These are phyloP conservation scores for Limnothrissa miodon DNA, from an alignment of 2,113 vertebrate genomes.

Conservation along the genomic window DNA sequence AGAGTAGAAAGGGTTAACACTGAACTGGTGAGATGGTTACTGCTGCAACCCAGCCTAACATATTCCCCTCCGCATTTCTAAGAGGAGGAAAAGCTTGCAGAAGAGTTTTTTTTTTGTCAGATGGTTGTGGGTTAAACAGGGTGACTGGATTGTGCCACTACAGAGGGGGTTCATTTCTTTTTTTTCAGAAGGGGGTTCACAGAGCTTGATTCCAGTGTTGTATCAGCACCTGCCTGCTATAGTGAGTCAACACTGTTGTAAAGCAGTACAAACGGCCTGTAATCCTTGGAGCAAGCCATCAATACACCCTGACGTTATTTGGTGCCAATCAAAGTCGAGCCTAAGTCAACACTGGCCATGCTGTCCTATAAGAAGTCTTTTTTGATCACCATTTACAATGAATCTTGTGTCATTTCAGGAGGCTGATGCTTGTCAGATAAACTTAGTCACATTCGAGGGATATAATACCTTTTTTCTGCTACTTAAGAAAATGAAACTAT, in stretches of 20 bases:
- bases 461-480: neutral
- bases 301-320: neutral
- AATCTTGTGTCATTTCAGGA: neutral
- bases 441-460: neutral
- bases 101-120: neutral
- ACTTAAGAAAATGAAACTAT: neutral
- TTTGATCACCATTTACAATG: neutral
- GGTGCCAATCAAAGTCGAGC: neutral
- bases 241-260: neutral
- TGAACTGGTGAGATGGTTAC: constrained; percentile 58
- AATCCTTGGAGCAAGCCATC: neutral
- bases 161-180: neutral
- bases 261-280: neutral
- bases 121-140: neutral
- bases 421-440: neutral
- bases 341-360: neutral
- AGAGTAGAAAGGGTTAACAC: constrained; percentile 63
- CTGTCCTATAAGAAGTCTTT: neutral
- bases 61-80: constrained; percentile 48
- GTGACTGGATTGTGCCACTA: neutral
- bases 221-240: neutral
- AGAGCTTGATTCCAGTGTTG: neutral
- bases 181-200: neutral
- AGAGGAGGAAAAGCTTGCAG: constrained; percentile 29
- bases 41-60: constrained; percentile 64